phyloP scores from a whole-genome alignment of 1,140 invertebrate genomes.

The Dolichoris vasculosae region DNA sequence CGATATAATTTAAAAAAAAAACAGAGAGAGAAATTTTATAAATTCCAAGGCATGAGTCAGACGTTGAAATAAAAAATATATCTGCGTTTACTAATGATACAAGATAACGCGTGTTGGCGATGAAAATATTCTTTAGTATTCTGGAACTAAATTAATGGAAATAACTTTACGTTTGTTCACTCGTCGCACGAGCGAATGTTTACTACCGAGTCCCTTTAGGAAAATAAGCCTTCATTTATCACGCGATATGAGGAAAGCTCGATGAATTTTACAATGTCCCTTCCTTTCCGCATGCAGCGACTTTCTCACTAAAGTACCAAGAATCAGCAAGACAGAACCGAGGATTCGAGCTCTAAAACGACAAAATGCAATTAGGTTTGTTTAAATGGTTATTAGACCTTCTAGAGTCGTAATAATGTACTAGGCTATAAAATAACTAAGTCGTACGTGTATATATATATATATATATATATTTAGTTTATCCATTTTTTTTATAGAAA shows the following conservation, averaged over 20 bases:
- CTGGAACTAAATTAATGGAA: not conserved
- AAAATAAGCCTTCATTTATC: not conserved
- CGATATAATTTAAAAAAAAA: not conserved
- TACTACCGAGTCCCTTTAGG: not conserved
- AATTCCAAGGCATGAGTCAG: not conserved
- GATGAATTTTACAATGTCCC: not conserved
- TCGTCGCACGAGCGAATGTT: not conserved
- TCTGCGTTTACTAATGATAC: not conserved
- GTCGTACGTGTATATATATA: too few relatives aligned
- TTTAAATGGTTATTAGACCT: constrained; percentile 22
- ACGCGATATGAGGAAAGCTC: not conserved
- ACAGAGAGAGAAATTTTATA: not conserved
- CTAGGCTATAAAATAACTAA: too few relatives aligned
- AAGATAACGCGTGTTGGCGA: not conserved
- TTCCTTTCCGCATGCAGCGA: constrained; percentile 55
- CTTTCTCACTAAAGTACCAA: constrained; percentile 59
- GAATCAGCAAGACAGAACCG: constrained; percentile 42
- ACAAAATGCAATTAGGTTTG: constrained; percentile 71
- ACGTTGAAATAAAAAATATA: not conserved
- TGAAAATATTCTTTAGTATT: constrained; percentile 1
- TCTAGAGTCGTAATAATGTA: too few relatives aligned
- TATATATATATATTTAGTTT: too few relatives aligned
- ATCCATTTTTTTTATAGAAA: too few relatives aligned
- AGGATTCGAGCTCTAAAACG: constrained; percentile 65
- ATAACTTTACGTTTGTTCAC: not conserved